Evolutionary conservation across 2,888 invertebrate species (phyloP).

Genomic region (Tolmerus cingulatus): DNA sequence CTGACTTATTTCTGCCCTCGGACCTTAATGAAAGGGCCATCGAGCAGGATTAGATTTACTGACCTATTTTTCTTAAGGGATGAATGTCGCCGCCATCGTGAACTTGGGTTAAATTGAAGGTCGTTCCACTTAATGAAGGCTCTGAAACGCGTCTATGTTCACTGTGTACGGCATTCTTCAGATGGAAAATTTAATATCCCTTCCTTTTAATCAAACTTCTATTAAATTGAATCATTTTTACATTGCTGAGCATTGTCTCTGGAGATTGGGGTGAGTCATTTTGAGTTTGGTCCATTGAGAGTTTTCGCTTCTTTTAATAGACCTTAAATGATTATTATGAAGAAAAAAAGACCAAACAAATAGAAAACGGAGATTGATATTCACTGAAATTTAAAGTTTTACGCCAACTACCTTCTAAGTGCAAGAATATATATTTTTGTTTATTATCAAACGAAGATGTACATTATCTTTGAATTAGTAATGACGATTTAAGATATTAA

Average conservation of each 20-base stretch:
- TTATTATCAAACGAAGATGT: too few species aligned
- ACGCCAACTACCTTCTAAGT: too few species aligned
- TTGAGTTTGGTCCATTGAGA: background rate
- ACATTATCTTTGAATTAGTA: too few species aligned
- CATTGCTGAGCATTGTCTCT: background rate
- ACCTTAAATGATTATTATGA: background rate
- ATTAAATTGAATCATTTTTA: background rate
- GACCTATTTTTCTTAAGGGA: constrained; percentile 2
- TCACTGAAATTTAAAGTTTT: too few species aligned
- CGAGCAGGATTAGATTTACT: constrained; percentile 1
- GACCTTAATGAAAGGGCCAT: background rate
- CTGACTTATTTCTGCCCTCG: background rate
- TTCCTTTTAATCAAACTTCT: background rate
- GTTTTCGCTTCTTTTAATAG: background rate
- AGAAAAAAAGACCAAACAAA: background rate
- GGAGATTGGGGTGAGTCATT: background rate
- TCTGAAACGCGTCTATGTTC: background rate
- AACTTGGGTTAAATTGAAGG: background rate
- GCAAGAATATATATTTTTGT: too few species aligned
- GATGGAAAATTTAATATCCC: background rate
- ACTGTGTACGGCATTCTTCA: background rate
- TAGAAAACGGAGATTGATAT: background rate
- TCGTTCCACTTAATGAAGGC: background rate
- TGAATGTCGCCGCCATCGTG: background rate
- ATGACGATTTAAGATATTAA: too few species aligned